Conservation (phyloP, 2,113 vertebrate genomes). For the Aptenodytes forsteri region DNA sequence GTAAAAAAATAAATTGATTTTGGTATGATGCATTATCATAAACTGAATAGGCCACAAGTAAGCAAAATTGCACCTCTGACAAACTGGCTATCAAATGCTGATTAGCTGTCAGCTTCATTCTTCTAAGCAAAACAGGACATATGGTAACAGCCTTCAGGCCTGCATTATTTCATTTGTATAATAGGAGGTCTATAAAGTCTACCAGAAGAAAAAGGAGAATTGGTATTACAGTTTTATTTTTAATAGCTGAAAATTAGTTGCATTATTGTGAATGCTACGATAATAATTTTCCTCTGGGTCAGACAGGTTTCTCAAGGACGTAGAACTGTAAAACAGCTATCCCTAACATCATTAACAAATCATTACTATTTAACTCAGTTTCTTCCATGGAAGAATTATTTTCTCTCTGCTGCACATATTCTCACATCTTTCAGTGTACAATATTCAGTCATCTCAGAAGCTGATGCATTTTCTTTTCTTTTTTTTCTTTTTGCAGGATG, state of each 20-base stretch:
- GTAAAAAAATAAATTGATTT: background rate
- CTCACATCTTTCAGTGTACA: background rate
- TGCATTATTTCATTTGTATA: background rate
- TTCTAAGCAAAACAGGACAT: background rate
- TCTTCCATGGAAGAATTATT: background rate
- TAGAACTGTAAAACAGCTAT: background rate
- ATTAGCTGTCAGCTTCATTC: background rate
- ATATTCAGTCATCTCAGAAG: background rate
- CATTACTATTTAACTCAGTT: background rate
- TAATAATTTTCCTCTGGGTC: background rate
- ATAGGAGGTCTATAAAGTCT: background rate
- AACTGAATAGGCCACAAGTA: background rate
- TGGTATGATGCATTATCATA: background rate
- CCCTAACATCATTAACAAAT: background rate
- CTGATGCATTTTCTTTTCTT: background rate
- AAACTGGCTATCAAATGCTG: background rate
- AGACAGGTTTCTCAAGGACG: background rate
- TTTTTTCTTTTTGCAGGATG: background rate
- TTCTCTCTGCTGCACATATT: background rate
- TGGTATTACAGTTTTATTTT: background rate
- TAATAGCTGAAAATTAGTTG: background rate
- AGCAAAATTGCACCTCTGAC: background rate
- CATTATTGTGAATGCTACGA: background rate
- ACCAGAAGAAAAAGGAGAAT: background rate
- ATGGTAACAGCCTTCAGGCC: background rate